A percentile compares a stretch with the other conserved stretches of the same genome.
These are phyloP conservation scores for Drosophila carrolli DNA, from an alignment of 1,140 invertebrate genomes.

Conservation along the genomic window DNA sequence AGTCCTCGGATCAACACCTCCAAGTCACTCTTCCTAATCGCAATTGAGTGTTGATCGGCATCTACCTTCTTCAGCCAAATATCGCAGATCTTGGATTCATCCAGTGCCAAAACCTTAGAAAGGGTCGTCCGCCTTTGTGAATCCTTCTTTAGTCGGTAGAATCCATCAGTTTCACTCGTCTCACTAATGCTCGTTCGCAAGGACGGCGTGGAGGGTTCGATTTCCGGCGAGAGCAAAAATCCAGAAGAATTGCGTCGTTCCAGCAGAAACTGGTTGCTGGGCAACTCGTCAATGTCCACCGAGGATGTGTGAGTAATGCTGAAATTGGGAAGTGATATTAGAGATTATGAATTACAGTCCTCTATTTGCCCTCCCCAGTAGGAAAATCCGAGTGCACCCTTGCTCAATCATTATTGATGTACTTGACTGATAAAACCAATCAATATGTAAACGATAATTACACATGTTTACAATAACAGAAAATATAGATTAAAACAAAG, in stretches of 20 bases:
- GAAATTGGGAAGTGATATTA: neutral
- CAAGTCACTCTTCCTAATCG: conserved; percentile 88
- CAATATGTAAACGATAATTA: conserved; percentile 8
- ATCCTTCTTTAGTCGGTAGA: conserved; percentile 98
- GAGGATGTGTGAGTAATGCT: conserved; percentile 87
- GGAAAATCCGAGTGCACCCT: neutral
- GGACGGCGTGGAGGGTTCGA: conserved; percentile 75
- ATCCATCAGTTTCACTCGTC: conserved; percentile 93
- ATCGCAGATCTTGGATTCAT: conserved; percentile 93
- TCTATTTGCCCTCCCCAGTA: neutral
- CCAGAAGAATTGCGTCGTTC: conserved; percentile 91
- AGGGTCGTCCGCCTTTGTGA: conserved; percentile 97
- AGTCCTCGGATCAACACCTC: conserved; percentile 91
- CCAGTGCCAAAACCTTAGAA: conserved; percentile 94
- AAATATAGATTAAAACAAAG: neutral
- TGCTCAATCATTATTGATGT: conserved; percentile 3
- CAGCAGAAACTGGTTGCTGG: conserved; percentile 85
- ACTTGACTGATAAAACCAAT: conserved; percentile 11
- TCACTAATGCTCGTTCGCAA: conserved; percentile 81
- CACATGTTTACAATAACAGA: neutral
- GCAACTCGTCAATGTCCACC: conserved; percentile 88
- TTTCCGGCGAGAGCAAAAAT: conserved; percentile 92
- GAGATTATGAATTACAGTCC: neutral
- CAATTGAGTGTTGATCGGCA: conserved; percentile 85
- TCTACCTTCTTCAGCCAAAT: conserved; percentile 92